Evolutionary conservation across 92 coral and sea anemone species (phyloP).

Genomic region (Nematostella vectensis): DNA sequence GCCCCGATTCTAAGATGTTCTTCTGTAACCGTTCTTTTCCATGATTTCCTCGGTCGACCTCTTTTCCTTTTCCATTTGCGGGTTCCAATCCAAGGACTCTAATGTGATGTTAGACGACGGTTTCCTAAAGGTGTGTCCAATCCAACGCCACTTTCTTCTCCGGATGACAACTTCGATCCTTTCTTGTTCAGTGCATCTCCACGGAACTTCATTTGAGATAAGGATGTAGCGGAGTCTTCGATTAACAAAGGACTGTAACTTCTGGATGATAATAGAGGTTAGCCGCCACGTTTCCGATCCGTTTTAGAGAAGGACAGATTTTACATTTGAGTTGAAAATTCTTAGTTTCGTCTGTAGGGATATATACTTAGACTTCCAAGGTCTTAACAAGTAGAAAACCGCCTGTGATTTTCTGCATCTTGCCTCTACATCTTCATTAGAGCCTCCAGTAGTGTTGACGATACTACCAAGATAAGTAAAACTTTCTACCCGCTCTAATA

Average conservation of each 20-base stretch:
- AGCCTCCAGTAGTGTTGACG: slow-evolving; percentile 4
- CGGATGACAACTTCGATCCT: neutral
- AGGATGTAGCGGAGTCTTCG: neutral
- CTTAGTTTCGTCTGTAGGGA: slow-evolving; percentile 9
- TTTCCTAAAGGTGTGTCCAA: neutral
- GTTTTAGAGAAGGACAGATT: neutral
- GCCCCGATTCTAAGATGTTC: neutral
- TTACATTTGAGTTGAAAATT: neutral
- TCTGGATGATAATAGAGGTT: neutral
- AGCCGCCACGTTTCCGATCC: neutral
- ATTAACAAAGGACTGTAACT: neutral
- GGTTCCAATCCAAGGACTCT: neutral
- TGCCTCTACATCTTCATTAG: slow-evolving; percentile 9
- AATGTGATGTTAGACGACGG: neutral
- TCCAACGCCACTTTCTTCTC: neutral
- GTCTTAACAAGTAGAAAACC: slow-evolving; percentile 8
- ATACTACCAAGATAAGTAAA: neutral
- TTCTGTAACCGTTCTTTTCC: neutral
- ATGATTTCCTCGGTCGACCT: neutral
- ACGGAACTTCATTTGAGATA: neutral
- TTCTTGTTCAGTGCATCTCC: neutral
- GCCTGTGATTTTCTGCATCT: slow-evolving; percentile 9
- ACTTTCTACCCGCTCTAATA: neutral
- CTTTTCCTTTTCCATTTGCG: neutral
- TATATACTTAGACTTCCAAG: slow-evolving; percentile 8